A percentile compares a stretch with the other conserved stretches of the same genome.
Evolutionary conservation across 2,888 invertebrate genomes (phyloP).

Genomic region (Subacronicta megacephala): DNA sequence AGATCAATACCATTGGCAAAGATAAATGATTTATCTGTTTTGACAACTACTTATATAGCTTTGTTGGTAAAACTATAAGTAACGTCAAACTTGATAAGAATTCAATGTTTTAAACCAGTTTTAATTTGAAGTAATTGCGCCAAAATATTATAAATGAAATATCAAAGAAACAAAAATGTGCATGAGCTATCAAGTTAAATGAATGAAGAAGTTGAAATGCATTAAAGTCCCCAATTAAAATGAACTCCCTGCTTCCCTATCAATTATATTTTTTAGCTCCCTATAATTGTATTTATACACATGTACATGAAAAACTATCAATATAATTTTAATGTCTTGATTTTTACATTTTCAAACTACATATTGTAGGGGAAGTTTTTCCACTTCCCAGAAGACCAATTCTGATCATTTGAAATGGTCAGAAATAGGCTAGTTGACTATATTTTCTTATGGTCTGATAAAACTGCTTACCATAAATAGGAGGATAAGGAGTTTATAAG

Average conservation of each 20-base stretch:
- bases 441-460: too few species aligned
- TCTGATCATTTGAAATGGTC: too few species aligned
- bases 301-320: constrained; percentile 52
- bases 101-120: too few species aligned
- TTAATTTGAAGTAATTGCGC: constrained; percentile 8
- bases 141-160: neutral
- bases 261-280: constrained; percentile 42
- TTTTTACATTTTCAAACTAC: constrained; percentile 28
- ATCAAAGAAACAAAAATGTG: too few species aligned
- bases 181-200: constrained; percentile 41
- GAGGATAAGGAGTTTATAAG: too few species aligned
- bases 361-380: too few species aligned
- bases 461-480: too few species aligned
- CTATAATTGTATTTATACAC: constrained; percentile 55
- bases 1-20: neutral
- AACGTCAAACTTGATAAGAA: too few species aligned
- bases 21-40: neutral
- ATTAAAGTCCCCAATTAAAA: constrained; percentile 30
- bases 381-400: too few species aligned
- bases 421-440: too few species aligned
- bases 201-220: constrained; percentile 33
- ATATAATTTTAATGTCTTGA: constrained; percentile 19
- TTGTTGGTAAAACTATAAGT: too few species aligned
- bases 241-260: constrained; percentile 40
- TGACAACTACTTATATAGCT: too few species aligned